Conservation (phyloP, 2,888 invertebrate species). For the Parnassius smintheus region DNA sequence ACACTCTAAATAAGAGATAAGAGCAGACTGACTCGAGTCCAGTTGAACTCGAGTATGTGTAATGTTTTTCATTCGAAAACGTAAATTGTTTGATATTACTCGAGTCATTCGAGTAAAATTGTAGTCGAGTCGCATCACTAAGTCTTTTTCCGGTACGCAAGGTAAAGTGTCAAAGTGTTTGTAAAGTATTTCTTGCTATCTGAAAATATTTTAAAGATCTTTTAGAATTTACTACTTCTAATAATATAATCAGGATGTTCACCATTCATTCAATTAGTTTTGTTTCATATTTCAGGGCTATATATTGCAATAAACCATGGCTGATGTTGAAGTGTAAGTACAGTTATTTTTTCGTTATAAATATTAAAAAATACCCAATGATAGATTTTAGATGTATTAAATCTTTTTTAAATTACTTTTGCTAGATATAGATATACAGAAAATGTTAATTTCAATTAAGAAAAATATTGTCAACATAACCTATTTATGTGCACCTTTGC, state of each 20-base stretch:
- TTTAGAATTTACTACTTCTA: slow-evolving; percentile 36
- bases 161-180: slow-evolving; percentile 76
- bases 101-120: slow-evolving; percentile 26
- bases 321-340: slow-evolving; percentile 92
- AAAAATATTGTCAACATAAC: slow-evolving; percentile 67
- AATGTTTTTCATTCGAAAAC: too few relatives aligned
- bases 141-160: slow-evolving; percentile 77
- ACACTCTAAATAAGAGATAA: too few relatives aligned
- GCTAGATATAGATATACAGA: too few relatives aligned
- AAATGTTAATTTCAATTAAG: slow-evolving; percentile 3
- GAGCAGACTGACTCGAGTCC: too few relatives aligned
- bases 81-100: too few relatives aligned
- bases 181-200: slow-evolving; percentile 59
- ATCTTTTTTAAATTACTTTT: too few relatives aligned
- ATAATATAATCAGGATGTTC: slow-evolving; percentile 40
- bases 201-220: slow-evolving; percentile 58
- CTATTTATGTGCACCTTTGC: slow-evolving; percentile 33
- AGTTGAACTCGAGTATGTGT: too few relatives aligned
- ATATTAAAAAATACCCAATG: background rate
- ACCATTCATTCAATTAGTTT: slow-evolving; percentile 48
- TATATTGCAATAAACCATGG: slow-evolving; percentile 82
- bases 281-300: slow-evolving; percentile 73
- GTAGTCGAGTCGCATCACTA: background rate
- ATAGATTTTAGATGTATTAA: too few relatives aligned
- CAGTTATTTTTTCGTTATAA: slow-evolving; percentile 37